Evolutionary conservation across 2,113 vertebrate genomes (phyloP), one percentile per base, ranked within the genome.

Genomic region (Sapajus apella): DNA sequence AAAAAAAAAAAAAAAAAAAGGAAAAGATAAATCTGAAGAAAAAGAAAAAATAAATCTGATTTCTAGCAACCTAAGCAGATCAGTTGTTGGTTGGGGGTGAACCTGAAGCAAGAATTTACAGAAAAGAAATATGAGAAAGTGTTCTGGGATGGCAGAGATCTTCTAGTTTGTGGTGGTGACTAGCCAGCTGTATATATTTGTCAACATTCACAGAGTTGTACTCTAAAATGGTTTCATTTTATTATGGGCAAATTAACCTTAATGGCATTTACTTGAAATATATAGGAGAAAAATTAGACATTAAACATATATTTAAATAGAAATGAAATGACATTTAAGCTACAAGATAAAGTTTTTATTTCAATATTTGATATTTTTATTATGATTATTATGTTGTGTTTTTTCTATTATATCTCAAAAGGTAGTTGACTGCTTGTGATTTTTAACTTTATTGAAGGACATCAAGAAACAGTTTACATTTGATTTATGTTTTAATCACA

Each of bases 401-500:
- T 86, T 10, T 61, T 61, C 1, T 37, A 76, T 50, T 47, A 79
- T 56, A 64, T 73, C 8, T 94, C 18, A 72, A 37, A 56, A 93
- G 47, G n/a, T 12, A 70, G 47, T 40, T 92, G 58, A 30, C 17
- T 64, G 20, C 12, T 93, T 85, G 45, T 52, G 13, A 37, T 52
- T 77, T 90, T 27, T 83, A 90, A 90, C 30, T 68, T 93, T 79
- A 84, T 56, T 95, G 61, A 87, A 93, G 16, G n/a, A 12, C 21
- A 68, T 52, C 8, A 43, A 61, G 37, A 87, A 90, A 70, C 16
- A 92, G 56, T 32, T 86, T 90, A 35, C 32, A 70, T 88, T 88
- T 91, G 17, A 56, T 93, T 40, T 90, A 45, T 70, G 43, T n/a
- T 93, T 88, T 97, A 95, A 73, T 91, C 21, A 89, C 12, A 83